Evolutionary conservation across 2,113 vertebrate species (phyloP).

Genomic region (Bubo scandiacus): DNA sequence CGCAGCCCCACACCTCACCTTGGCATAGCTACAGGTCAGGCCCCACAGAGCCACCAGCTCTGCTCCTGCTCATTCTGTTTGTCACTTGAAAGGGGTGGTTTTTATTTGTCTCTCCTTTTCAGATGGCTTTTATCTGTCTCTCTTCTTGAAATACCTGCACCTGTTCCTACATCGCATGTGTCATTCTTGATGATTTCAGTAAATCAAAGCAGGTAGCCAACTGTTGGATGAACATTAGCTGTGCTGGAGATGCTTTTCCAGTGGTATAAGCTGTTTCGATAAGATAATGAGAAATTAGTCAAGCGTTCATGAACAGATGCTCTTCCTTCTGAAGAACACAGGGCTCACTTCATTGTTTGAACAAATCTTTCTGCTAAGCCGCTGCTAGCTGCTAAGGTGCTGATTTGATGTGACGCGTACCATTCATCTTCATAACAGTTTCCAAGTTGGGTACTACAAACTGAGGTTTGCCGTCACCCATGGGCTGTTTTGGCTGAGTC

Average conservation of each 20-base stretch:
- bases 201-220: slow-evolving; percentile 47
- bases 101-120: neutral
- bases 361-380: slow-evolving; percentile 40
- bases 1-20: neutral
- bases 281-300: slow-evolving; percentile 67
- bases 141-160: neutral
- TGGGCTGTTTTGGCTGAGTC: neutral
- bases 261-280: slow-evolving; percentile 22
- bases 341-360: slow-evolving; percentile 39
- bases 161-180: neutral
- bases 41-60: neutral
- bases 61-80: neutral
- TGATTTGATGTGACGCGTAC: slow-evolving; percentile 1
- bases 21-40: neutral
- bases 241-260: neutral
- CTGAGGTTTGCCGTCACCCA: neutral
- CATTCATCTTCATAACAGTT: slow-evolving; percentile 50
- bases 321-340: slow-evolving; percentile 45
- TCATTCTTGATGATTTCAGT: slow-evolving; percentile 9
- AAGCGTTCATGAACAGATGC: slow-evolving; percentile 63
- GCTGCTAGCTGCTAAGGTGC: slow-evolving; percentile 19
- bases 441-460: neutral
- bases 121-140: neutral
- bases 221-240: neutral
- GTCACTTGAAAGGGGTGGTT: neutral